Evolutionary conservation across 2,888 invertebrate genomes (phyloP), one percentile per base, ranked within the genome.

Genomic region (Apocheima hispidaria): DNA sequence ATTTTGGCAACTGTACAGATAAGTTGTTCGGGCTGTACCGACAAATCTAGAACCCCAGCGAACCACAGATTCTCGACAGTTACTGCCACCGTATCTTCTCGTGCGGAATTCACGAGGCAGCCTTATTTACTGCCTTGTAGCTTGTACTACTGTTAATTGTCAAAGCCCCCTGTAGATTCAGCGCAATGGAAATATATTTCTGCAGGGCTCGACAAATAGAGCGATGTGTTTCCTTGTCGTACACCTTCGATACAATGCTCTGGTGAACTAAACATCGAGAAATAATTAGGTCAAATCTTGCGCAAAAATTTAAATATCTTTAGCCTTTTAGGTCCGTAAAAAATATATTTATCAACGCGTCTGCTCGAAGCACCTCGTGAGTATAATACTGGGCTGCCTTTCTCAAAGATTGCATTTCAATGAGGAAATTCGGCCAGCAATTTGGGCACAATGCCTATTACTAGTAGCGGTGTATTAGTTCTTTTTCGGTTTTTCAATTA

Each of bases 71-170:
- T 59, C 59, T 46, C 40, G 59, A 38, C 59, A 52, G 44, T 30
- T 48, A 46, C 46, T 43, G 46, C 52, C 46, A 21, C 52, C 36
- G 50, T 57, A 51, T 58, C 59, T 52, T 53, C 49, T 26, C 30
- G 18, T 28, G 58, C 14, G 40, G 44, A 44, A 51, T 58, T 51
- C 51, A 58, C 58, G 58, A 59, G 59, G 14, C 59, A 53, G 40
- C 44, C 52, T 52, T 59, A 59, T 53, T 59, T 59, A 59, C 46
- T 40, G 46, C 51, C 2, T 52, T 53, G 59, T 48, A 40, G 40
- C 33, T 40, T 51, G 51, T 51, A 38, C 50, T 38, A 48, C 52
- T 52, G 59, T 59, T 59, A 59, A 59, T 52, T 59, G 59, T 53
- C 59, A 59, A 59, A 59, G 59, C 59, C 40, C 46, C 16, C 52